phyloP scores from a whole-genome alignment of 2,888 invertebrate genomes.

The Amphipoea oculea region DNA sequence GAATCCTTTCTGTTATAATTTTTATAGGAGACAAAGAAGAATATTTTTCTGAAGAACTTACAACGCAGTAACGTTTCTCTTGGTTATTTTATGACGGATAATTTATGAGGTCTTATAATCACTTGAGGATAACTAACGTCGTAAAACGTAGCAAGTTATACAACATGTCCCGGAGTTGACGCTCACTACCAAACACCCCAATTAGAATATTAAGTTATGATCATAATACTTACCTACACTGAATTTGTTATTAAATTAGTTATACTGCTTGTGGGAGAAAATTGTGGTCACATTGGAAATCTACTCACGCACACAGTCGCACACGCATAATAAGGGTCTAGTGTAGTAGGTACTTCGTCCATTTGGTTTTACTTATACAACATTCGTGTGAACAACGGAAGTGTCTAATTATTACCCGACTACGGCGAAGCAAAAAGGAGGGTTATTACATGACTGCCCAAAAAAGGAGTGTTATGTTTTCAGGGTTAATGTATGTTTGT shows the following conservation, averaged over 20 bases:
- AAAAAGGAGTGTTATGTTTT: no score
- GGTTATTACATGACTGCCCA: no score
- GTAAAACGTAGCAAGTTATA: conserved; percentile 34
- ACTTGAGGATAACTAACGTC: conserved; percentile 41
- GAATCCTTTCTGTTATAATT: background rate
- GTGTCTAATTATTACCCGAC: no score
- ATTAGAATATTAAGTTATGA: background rate
- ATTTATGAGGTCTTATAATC: conserved; percentile 47
- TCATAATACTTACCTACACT: background rate
- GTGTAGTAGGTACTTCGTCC: no score
- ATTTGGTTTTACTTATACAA: no score
- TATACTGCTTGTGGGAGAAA: no score
- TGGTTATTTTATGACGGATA: conserved; percentile 37
- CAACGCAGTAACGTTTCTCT: conserved; percentile 25
- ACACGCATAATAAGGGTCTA: no score
- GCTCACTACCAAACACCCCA: background rate
- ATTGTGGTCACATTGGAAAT: no score
- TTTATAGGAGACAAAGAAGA: background rate
- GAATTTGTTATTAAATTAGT: background rate
- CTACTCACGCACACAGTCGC: no score
- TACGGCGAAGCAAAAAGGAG: no score
- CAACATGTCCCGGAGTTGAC: background rate
- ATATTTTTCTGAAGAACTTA: conserved; percentile 30
- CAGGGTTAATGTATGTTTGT: no score
- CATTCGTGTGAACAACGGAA: no score